Base-by-base conservation (phyloP, 2,888 invertebrate genomes). In the Acronicta psi region DNA sequence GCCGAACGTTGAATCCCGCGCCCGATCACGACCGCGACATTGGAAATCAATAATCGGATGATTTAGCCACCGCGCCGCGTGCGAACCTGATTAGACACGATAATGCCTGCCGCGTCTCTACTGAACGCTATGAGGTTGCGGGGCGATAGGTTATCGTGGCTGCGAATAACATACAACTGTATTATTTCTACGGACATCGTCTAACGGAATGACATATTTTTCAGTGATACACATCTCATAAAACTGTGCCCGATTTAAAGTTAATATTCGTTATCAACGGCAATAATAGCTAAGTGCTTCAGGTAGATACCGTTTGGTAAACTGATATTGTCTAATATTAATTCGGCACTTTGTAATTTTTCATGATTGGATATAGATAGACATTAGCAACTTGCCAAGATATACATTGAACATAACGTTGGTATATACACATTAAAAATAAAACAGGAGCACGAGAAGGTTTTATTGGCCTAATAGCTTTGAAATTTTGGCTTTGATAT, bases 21-120 rank as follows among this genome's bases (percentile, higher is more conserved):
- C 88, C 86, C 86, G 93, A 92, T 93, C 94, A 94, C 93, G 94
- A 94, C 92, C 93, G 92, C 91, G 92, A 93, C 94, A 92, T 93
- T 87, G 90, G 91, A 93, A 93, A 93, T 94, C 94, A 94, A 93
- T 94, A 94, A 94, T 91, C 92, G 93, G 85, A 92, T 93, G 92
- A 93, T 93, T 93, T 92, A 92, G 93, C 93, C 93, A 93, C 93
- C 85, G 93, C 90, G 88, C 92, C 93, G 92, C 93, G 92, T 94
- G 93, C 93, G 93, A 93, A 93, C 91, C 91, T 90, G 93, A 94
- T 93, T 93, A 91, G 93, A 90, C 89, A 91, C 92, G 93, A 93
- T 92, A 92, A 85, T 89, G 88, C 87, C 83, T 82, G 87, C 86
- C 87, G 84, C 88, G 83, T 89, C 90, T 88, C 86, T 83, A 80